Conservation (phyloP, 2,888 invertebrate species). For the Nemurella pictetii region DNA sequence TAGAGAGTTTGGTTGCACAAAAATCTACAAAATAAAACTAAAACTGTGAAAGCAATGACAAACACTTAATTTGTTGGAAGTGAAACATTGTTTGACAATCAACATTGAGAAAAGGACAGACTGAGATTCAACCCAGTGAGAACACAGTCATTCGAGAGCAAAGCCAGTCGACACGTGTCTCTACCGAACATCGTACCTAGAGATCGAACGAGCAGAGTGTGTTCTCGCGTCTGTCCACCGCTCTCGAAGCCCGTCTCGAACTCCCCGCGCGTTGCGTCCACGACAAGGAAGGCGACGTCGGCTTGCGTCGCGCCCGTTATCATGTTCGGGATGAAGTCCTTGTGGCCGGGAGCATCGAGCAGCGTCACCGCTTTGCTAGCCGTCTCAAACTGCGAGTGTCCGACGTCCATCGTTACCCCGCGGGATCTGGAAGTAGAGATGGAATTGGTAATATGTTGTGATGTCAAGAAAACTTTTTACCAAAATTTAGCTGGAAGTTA, state of each 20-base stretch:
- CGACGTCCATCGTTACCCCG: conserved; percentile 99
- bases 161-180: no score
- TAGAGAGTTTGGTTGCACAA: no score
- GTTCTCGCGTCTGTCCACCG: conserved; percentile 97
- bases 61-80: not conserved
- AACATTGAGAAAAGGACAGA: no score
- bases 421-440: conserved; percentile 64
- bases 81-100: no score
- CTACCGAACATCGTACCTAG: conserved; percentile 59
- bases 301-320: conserved; percentile 98
- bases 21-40: no score
- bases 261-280: conserved; percentile 95
- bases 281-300: conserved; percentile 94
- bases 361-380: conserved; percentile 77
- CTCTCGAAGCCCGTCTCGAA: conserved; percentile 99
- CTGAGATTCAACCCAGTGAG: no score
- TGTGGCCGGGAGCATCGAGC: conserved; percentile 98
- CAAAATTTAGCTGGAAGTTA: no score
- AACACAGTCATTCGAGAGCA: not conserved
- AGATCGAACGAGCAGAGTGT: conserved; percentile 88
- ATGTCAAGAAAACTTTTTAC: no score
- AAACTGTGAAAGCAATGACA: not conserved
- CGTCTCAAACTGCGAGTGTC: conserved; percentile 89
- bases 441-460: no score
- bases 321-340: conserved; percentile 99